phyloP scores from a whole-genome alignment of 2,113 vertebrate genomes.

The Ardeotis arabs region DNA sequence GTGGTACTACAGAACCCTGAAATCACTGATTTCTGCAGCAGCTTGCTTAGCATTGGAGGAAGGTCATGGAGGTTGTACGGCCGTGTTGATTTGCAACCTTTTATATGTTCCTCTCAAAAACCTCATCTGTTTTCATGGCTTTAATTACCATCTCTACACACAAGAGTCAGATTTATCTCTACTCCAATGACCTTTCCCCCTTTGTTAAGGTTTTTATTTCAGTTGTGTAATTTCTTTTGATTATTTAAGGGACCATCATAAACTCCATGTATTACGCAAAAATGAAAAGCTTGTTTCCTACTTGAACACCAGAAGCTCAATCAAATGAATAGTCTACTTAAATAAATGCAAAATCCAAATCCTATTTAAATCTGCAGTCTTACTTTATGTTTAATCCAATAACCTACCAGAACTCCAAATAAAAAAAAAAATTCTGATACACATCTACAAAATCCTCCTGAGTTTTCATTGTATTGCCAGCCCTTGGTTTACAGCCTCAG shows the following conservation, averaged over 20 bases:
- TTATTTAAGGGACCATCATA: not conserved
- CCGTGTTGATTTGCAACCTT: not conserved
- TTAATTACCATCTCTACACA: slow-evolving; percentile 1
- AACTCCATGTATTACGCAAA: not conserved
- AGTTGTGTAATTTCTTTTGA: slow-evolving; percentile 4
- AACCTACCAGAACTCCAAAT: not conserved
- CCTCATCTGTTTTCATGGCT: not conserved
- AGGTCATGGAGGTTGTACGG: not conserved
- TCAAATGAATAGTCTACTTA: not conserved
- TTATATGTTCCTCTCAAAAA: not conserved
- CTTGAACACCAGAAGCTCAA: not conserved
- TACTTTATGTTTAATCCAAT: not conserved
- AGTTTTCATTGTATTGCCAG: not conserved
- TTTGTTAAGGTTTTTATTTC: not conserved
- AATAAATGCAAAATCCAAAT: not conserved
- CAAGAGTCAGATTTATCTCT: not conserved
- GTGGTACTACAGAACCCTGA: not conserved
- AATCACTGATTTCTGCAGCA: not conserved
- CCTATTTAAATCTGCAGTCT: not conserved
- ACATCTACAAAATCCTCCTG: not conserved
- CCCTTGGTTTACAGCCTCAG: not conserved
- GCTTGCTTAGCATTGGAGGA: not conserved
- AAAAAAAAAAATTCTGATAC: not conserved
- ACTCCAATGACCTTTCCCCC: not conserved
- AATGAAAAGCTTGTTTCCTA: not conserved